Evolutionary conservation across 2,797 vertebrate genomes (phyloP).

Genomic region (Podargus strigoides): DNA sequence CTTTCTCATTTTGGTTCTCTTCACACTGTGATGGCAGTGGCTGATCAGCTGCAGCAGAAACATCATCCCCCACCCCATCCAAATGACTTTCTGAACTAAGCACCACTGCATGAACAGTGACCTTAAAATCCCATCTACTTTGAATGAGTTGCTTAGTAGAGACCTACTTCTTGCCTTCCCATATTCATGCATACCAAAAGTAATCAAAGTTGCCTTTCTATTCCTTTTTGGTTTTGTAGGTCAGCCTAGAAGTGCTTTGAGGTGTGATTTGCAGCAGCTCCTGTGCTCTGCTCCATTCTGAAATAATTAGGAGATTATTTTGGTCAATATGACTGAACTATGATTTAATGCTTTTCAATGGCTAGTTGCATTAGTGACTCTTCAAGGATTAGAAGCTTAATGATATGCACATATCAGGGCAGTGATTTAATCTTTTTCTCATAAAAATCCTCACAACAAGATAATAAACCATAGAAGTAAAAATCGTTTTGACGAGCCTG

Average conservation of each 20-base stretch:
- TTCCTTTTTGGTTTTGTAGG: not conserved
- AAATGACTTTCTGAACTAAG: not conserved
- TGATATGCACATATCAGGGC: conserved; percentile 66
- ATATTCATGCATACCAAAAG: not conserved
- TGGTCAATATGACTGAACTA: conserved; percentile 42
- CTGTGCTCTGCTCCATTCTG: conserved; percentile 2
- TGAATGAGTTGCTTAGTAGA: not conserved
- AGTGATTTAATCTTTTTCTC: conserved; percentile 71
- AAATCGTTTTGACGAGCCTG: conserved; percentile 69
- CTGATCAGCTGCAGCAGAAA: not conserved
- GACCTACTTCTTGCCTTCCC: accelerated
- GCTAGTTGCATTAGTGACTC: conserved; percentile 64
- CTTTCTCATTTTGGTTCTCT: not conserved
- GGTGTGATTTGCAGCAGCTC: not conserved
- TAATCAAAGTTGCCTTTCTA: not conserved
- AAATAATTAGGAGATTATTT: conserved; percentile 67
- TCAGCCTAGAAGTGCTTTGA: not conserved
- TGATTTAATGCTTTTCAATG: conserved; percentile 68
- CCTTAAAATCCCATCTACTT: not conserved
- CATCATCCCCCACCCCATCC: not conserved
- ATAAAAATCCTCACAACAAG: conserved; percentile 70
- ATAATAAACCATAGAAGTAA: conserved; percentile 68
- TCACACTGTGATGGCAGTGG: not conserved
- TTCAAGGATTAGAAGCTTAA: conserved; percentile 72
- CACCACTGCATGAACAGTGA: not conserved